Evolutionary conservation across 2,113 vertebrate genomes (phyloP), one percentile per base, ranked within the genome.

Genomic region (Pseudorectes ferrugineus): DNA sequence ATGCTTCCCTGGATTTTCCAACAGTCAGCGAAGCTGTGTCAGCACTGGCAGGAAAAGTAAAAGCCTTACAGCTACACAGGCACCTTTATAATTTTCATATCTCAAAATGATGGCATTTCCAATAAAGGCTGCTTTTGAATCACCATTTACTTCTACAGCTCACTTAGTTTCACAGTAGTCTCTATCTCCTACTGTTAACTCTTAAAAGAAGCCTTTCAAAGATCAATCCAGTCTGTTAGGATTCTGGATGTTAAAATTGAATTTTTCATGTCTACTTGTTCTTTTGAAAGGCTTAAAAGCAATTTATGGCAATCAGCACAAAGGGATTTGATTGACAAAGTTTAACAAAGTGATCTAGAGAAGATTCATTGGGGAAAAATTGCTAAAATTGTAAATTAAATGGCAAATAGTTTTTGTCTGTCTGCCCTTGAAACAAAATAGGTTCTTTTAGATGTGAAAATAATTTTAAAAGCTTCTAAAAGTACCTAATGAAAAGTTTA

Each of bases 141-240:
- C 23, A 14, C 80, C 55, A 57, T 82, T 83, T 91, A 84, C 85
- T 92, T 92, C 85, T 58, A 83, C 29, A 92, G 67, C 23, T 94
- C 66, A 89, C 73, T 94, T 93, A 73, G 89, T 89, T 93, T 94
- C 89, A 59, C 92, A 71, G 59, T 46, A 74, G 31, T 70, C 25
- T 88, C 42, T 31, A 26, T 94, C 86, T 94, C 95, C 89, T 40
- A 72, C 71, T 93, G 85, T 46, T 88, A 90, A 83, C 24, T 85
- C 57, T 75, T 81, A 68, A 90, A 93, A 95, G 70, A 57, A 92
- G 74, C 49, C 74, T 87, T 96, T 93, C 74, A 92, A 86, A 95
- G 89, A 94, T 74, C 75, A 91, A 79, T 89, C 35, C 72, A 61
- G 52, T 59, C 63, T 71, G 42, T 66, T 86, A 55, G 42, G 24